These are phyloP conservation scores for Fregata magnificens DNA, from an alignment of 2,113 vertebrate genomes.

Conservation along the genomic window DNA sequence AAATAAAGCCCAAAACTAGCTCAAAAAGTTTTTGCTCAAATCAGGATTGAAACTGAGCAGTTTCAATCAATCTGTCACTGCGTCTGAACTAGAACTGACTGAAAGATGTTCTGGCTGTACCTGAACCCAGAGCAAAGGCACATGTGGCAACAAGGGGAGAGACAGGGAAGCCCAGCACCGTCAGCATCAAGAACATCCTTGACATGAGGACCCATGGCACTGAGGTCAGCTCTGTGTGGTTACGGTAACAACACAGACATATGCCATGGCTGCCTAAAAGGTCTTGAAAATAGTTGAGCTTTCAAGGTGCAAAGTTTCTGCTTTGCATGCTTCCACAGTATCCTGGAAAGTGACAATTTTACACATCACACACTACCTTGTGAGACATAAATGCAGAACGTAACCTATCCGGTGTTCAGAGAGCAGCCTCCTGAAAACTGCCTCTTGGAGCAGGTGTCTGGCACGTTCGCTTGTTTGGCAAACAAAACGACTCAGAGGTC, in stretches of 20 bases:
- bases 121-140: background rate
- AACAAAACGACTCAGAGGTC: background rate
- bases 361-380: background rate
- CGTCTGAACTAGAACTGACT: background rate
- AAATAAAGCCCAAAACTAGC: background rate
- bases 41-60: fast-evolving
- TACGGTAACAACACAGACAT: background rate
- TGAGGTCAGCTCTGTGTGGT: background rate
- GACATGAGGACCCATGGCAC: background rate
- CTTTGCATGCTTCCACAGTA: background rate
- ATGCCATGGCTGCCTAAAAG: background rate
- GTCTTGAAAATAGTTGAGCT: background rate
- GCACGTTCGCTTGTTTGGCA: background rate
- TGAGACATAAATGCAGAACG: background rate
- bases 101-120: background rate
- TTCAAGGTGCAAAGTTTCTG: background rate
- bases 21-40: background rate
- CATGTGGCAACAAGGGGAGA: fast-evolving
- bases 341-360: background rate
- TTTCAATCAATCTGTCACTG: background rate
- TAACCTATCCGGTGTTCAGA: background rate
- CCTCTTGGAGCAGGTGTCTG: background rate
- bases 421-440: background rate
- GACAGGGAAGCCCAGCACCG: background rate
- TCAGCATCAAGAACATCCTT: background rate